Conservation (phyloP, 2,888 invertebrate genomes). For the Bimastos eiseni region DNA sequence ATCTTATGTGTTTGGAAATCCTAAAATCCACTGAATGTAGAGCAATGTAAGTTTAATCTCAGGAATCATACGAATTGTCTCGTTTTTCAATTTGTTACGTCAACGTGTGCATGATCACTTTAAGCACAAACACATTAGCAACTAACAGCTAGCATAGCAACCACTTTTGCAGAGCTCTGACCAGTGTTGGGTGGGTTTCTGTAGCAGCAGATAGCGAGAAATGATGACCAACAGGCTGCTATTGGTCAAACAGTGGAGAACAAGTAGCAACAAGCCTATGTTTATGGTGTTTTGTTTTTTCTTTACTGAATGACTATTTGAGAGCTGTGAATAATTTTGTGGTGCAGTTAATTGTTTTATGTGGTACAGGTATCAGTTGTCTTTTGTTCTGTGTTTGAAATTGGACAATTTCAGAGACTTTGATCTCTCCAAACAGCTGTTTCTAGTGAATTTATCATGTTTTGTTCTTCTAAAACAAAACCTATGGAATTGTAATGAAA, state of each 20-base stretch:
- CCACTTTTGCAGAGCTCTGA: neutral
- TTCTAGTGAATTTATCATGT: neutral
- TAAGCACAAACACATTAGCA: neutral
- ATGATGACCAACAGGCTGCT: neutral
- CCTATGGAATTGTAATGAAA: neutral
- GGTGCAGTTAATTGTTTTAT: neutral
- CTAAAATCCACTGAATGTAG: neutral
- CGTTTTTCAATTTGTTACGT: neutral
- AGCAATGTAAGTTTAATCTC: slow-evolving; percentile 13
- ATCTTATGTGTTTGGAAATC: neutral
- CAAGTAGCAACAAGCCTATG: neutral
- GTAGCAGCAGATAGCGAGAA: neutral
- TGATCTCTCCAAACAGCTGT: neutral
- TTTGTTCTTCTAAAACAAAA: neutral
- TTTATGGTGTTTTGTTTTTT: neutral
- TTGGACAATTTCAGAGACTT: neutral
- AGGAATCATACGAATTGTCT: neutral
- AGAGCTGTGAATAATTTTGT: neutral
- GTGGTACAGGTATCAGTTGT: neutral
- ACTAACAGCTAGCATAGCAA: neutral
- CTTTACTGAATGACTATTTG: neutral
- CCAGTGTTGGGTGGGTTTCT: neutral
- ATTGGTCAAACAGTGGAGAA: neutral
- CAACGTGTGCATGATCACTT: neutral
- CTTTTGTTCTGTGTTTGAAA: neutral